Conservation (phyloP, 2,113 vertebrate genomes). For the Rhabdornis inornatus region DNA sequence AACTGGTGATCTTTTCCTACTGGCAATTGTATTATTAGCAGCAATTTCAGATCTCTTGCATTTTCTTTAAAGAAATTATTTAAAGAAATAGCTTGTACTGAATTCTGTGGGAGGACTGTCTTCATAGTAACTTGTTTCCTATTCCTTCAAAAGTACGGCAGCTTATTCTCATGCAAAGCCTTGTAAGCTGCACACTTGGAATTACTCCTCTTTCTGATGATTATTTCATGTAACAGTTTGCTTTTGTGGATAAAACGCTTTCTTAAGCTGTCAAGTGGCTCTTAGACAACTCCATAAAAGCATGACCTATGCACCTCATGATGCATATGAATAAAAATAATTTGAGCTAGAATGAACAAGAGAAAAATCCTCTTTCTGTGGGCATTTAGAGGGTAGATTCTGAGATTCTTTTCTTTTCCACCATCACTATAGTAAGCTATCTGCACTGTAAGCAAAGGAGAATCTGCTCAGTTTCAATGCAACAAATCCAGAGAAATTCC, state of each 20-base stretch:
- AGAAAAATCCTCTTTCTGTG: not conserved
- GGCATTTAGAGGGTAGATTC: not conserved
- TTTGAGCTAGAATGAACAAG: not conserved
- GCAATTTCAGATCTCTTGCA: not conserved
- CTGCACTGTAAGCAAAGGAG: not conserved
- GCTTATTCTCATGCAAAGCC: not conserved
- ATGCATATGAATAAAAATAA: not conserved
- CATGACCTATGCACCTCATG: not conserved
- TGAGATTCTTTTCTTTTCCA: not conserved
- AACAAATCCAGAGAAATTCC: not conserved
- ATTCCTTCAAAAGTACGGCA: not conserved
- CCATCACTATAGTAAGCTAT: not conserved
- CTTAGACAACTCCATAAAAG: not conserved
- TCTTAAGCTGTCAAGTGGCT: not conserved
- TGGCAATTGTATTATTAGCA: not conserved
- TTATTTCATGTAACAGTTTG: not conserved
- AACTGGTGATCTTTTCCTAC: not conserved
- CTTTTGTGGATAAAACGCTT: constrained; percentile 30
- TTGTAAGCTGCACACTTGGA: not conserved
- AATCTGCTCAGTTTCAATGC: not conserved
- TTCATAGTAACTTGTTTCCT: not conserved
- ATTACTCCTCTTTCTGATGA: not conserved
- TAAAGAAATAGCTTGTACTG: not conserved
- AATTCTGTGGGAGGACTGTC: not conserved
- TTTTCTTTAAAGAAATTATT: not conserved